Percentiles rank a stretch among this genome's conserved stretches.
These are phyloP conservation scores for Macrocentrus cingulum DNA, from an alignment of 1,140 invertebrate genomes.

Conservation along the genomic window DNA sequence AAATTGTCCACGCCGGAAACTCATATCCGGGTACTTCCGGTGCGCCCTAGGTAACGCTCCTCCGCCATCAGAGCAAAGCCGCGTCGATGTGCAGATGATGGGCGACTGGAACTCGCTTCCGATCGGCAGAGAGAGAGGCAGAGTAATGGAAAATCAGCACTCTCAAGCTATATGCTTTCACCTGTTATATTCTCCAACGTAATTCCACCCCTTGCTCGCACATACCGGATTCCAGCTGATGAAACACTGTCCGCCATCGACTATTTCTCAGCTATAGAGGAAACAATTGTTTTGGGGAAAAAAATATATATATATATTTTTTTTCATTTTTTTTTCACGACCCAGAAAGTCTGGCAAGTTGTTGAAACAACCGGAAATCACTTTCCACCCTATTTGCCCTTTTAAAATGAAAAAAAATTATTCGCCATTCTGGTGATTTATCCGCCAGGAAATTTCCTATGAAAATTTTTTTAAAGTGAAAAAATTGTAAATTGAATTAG, in stretches of 20 bases:
- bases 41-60: constrained; percentile 35
- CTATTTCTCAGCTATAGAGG: too few species aligned
- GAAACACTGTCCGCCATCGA: background rate
- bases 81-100: constrained; percentile 37
- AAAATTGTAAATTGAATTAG: too few species aligned
- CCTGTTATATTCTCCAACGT: background rate
- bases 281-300: too few species aligned
- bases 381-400: too few species aligned
- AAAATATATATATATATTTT: too few species aligned
- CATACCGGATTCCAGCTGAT: background rate
- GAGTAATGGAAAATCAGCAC: background rate
- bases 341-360: too few species aligned
- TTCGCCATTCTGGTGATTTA: too few species aligned
- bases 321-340: too few species aligned
- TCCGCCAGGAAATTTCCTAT: too few species aligned
- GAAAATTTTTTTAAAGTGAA: too few species aligned
- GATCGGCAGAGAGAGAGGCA: constrained; percentile 20
- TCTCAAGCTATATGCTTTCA: background rate
- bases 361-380: too few species aligned
- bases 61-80: constrained; percentile 1
- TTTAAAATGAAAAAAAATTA: too few species aligned
- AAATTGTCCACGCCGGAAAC: constrained; percentile 60
- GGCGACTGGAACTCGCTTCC: constrained; percentile 49
- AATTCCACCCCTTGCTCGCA: background rate
- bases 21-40: constrained; percentile 60